Base-by-base conservation (phyloP, 2,888 invertebrate species). In the Parthenolecanium corni region DNA sequence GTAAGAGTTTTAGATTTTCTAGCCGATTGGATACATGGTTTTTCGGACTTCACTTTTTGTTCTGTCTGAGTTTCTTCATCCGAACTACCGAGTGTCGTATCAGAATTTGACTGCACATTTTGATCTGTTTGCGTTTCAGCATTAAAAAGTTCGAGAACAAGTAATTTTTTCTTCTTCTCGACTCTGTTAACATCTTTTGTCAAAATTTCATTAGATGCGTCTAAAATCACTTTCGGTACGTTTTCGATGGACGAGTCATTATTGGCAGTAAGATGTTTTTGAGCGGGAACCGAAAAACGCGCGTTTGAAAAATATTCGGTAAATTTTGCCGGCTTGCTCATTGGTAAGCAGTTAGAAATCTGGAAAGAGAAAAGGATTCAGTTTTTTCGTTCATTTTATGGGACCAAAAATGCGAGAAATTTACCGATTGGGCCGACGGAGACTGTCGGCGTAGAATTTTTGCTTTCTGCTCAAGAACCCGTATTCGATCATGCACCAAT, bases 401-500 rank as follows among this genome's bases (percentile, higher is more conserved):
- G n/a, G n/a, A n/a, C n/a, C n/a, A n/a, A n/a, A n/a, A n/a, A n/a
- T n/a, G n/a, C n/a, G n/a, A n/a, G n/a, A n/a, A n/a, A n/a, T n/a
- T n/a, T n/a, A n/a, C n/a, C n/a, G n/a, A n/a, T n/a, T n/a, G n/a
- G n/a, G n/a, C n/a, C n/a, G n/a, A n/a, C n/a, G n/a, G n/a, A n/a
- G n/a, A n/a, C n/a, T n/a, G 46, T 49, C 58, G 24, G 14, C 25
- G 31, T n/a, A 58, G 38, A 36, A 58, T 47, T 21, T 58, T 58
- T 14, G 46, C 58, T 49, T 58, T 58, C 36, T 58, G 58, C 6
- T 58, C 58, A 20, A 58, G 38, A 58, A 58, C 21, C 20, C 58
- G 40, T 16, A 58, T 58, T 47, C 58, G 16, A 3, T 58, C 58
- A 38, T 58, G 58, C 12, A 58, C 58, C 20, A 52, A 12, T 6